These are phyloP conservation scores for Drosophila sucinea DNA, from an alignment of 1,140 invertebrate species.

Conservation along the genomic window DNA sequence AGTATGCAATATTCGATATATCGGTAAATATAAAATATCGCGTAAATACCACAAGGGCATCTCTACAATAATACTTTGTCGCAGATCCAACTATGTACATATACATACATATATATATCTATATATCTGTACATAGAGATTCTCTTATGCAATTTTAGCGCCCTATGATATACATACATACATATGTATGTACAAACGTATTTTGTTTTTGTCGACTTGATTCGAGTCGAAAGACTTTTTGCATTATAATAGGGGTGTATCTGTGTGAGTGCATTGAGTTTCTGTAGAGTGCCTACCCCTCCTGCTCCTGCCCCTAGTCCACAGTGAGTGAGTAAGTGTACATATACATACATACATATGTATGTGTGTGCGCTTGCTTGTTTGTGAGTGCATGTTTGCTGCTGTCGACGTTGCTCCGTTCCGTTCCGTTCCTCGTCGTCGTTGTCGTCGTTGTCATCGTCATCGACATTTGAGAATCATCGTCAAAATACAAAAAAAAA, in stretches of 20 bases:
- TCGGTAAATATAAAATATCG: too few species aligned
- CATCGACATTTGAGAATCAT: slow-evolving; percentile 43
- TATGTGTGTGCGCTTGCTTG: background rate
- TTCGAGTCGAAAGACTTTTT: slow-evolving; percentile 15
- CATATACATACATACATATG: slow-evolving; percentile 18
- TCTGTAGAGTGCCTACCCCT: slow-evolving; percentile 5
- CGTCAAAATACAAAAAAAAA: slow-evolving; percentile 43
- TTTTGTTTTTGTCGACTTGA: slow-evolving; percentile 9
- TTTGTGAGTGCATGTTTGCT: slow-evolving; percentile 39
- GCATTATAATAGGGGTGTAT: background rate
- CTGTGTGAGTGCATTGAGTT: slow-evolving; percentile 15
- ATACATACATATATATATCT: background rate
- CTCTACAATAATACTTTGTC: background rate
- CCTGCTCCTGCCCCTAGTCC: background rate
- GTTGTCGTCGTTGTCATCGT: slow-evolving; percentile 10
- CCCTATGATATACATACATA: slow-evolving; percentile 1
- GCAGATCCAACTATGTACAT: slow-evolving; percentile 13
- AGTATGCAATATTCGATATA: too few species aligned
- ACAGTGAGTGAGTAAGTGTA: slow-evolving; percentile 9
- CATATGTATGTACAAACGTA: background rate
- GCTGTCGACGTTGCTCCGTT: slow-evolving; percentile 33
- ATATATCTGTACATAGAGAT: background rate
- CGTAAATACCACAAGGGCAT: too few species aligned
- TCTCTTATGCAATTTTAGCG: slow-evolving; percentile 14
- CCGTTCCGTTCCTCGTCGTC: slow-evolving; percentile 24